A percentile compares a stretch with the other conserved stretches of the same genome.
phyloP scores from a whole-genome alignment of 1,140 invertebrate species.

The Lepidurus couesii region DNA sequence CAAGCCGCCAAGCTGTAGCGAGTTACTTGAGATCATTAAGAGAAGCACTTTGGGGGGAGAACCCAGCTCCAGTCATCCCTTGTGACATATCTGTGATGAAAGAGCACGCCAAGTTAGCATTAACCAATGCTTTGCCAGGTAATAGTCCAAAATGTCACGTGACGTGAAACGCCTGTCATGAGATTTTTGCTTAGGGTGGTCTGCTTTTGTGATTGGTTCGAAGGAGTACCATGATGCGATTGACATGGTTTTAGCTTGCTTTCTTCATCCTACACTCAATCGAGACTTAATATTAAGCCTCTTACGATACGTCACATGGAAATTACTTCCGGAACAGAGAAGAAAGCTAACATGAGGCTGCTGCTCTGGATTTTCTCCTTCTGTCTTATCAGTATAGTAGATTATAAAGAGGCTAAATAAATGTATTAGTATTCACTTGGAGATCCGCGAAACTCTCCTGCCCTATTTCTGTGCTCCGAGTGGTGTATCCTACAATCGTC shows the following conservation, averaged over 20 bases:
- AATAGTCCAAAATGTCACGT: not conserved
- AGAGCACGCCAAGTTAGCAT: constrained; percentile 15
- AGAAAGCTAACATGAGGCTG: not conserved
- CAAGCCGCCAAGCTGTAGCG: not conserved
- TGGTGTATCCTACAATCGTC: not conserved
- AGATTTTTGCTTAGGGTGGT: not conserved
- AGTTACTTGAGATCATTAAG: constrained; percentile 39
- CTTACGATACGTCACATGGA: not conserved
- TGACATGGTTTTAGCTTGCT: constrained; percentile 22
- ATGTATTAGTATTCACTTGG: not conserved
- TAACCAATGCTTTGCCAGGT: not conserved
- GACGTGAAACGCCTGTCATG: not conserved
- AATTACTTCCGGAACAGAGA: constrained; percentile 20
- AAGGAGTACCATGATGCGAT: constrained; percentile 22
- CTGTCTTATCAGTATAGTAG: not conserved
- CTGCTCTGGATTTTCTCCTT: not conserved
- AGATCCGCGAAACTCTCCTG: not conserved
- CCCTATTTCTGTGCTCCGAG: not conserved
- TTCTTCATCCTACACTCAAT: constrained; percentile 23
- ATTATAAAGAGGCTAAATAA: not conserved
- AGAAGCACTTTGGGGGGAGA: constrained; percentile 42
- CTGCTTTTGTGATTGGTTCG: constrained; percentile 12
- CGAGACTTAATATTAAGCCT: constrained; percentile 27
- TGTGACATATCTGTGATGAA: not conserved
- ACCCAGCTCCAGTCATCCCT: constrained; percentile 35